phyloP scores from a whole-genome alignment of 2,113 vertebrate genomes.

The Isichthys henryi region DNA sequence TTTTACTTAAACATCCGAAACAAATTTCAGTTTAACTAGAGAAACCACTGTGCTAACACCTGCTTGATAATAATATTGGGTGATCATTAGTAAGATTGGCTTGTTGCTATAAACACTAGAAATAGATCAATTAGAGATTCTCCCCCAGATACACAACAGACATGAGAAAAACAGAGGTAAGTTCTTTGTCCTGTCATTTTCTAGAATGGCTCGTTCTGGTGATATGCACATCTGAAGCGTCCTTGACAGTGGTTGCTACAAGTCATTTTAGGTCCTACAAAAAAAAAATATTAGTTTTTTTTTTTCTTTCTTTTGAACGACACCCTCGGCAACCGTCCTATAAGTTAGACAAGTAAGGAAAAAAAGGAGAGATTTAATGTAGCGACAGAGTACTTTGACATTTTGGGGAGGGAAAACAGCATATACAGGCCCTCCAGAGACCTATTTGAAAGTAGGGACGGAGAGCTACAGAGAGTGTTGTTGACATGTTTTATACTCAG shows the following conservation, averaged over 20 bases:
- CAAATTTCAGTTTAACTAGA: neutral
- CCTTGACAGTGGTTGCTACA: neutral
- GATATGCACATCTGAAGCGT: neutral
- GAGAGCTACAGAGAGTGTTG: constrained; percentile 32
- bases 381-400: constrained; percentile 29
- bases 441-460: constrained; percentile 36
- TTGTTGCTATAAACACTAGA: neutral
- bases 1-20: neutral
- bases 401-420: constrained; percentile 24
- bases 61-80: neutral
- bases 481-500: constrained; percentile 39
- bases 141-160: neutral
- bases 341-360: neutral
- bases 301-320: neutral
- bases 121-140: neutral
- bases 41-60: neutral
- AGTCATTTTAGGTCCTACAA: neutral
- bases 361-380: constrained; percentile 26
- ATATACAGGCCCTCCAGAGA: constrained; percentile 28
- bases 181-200: neutral
- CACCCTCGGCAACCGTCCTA: neutral
- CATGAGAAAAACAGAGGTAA: neutral
- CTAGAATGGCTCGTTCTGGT: neutral
- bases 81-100: neutral
- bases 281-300: neutral